phyloP scores from a whole-genome alignment of 2,888 invertebrate species.

The Clitarchus hookeri region DNA sequence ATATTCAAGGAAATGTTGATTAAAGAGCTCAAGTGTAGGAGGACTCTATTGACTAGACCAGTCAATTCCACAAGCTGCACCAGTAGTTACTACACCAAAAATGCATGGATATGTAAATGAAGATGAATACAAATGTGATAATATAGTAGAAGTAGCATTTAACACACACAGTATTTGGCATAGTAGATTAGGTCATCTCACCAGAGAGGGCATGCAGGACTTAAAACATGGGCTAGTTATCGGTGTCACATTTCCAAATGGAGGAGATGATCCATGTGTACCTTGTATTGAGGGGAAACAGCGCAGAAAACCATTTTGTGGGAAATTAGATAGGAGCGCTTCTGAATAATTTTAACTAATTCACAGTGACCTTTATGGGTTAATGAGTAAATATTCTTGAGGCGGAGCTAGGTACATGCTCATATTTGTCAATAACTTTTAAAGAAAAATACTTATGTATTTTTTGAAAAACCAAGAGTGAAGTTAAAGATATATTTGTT shows the following conservation, averaged over 20 bases:
- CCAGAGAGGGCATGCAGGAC: neutral
- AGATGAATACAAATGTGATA: neutral
- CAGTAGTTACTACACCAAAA: too few relatives aligned
- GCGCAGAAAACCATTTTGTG: neutral
- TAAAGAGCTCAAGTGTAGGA: neutral
- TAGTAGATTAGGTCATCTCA: neutral
- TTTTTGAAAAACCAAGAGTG: neutral
- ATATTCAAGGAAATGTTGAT: neutral
- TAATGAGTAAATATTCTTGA: neutral
- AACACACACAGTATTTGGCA: neutral
- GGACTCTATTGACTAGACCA: neutral
- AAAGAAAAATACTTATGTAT: neutral
- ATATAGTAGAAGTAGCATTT: neutral
- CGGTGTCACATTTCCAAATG: neutral
- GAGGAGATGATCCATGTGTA: neutral
- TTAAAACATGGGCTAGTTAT: neutral
- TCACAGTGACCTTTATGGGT: neutral
- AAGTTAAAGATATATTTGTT: neutral
- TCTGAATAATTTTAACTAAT: neutral
- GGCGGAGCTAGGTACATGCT: neutral
- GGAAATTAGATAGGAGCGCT: neutral
- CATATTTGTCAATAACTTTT: neutral
- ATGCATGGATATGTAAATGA: neutral
- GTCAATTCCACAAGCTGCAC: neutral
- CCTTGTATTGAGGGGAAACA: neutral